A percentile compares a stretch with the other conserved stretches of the same genome.
Conservation (phyloP, 2,888 invertebrate genomes). For the Lissonota sp. region DNA sequence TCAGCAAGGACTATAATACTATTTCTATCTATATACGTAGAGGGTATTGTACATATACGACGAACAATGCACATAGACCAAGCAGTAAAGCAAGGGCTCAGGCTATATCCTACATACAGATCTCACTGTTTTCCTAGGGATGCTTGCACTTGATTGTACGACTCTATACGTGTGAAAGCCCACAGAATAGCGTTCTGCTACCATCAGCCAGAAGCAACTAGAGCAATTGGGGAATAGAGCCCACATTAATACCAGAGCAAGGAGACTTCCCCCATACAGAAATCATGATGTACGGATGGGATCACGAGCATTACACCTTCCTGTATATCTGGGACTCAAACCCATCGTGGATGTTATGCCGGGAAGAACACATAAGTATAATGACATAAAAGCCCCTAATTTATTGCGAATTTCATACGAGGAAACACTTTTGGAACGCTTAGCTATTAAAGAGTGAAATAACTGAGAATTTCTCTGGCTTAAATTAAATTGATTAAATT, state of each 20-base stretch:
- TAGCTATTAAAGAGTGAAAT: too few species aligned
- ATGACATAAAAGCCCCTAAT: too few species aligned
- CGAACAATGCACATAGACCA: slow-evolving; percentile 25
- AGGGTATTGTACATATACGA: background rate
- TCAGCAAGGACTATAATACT: slow-evolving; percentile 20
- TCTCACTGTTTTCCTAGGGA: slow-evolving; percentile 51
- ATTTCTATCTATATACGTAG: slow-evolving; percentile 22
- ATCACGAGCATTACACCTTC: too few species aligned
- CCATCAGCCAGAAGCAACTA: slow-evolving; percentile 19
- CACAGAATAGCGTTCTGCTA: slow-evolving; percentile 15
- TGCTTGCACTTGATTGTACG: slow-evolving; percentile 53
- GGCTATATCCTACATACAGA: slow-evolving; percentile 12
- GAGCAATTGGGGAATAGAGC: slow-evolving; percentile 1
- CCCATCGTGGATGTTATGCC: too few species aligned
- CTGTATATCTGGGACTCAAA: too few species aligned
- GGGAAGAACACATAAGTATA: too few species aligned
- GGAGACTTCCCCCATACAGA: too few species aligned
- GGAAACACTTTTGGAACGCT: too few species aligned
- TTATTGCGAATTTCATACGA: too few species aligned
- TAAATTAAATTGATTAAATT: too few species aligned
- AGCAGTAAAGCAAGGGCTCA: slow-evolving; percentile 36
- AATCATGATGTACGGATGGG: too few species aligned
- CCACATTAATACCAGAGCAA: background rate
- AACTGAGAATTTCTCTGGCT: too few species aligned
- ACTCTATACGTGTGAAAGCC: slow-evolving; percentile 18